phyloP scores from a whole-genome alignment of 2,888 invertebrate species.

The Heliothis peltigera region DNA sequence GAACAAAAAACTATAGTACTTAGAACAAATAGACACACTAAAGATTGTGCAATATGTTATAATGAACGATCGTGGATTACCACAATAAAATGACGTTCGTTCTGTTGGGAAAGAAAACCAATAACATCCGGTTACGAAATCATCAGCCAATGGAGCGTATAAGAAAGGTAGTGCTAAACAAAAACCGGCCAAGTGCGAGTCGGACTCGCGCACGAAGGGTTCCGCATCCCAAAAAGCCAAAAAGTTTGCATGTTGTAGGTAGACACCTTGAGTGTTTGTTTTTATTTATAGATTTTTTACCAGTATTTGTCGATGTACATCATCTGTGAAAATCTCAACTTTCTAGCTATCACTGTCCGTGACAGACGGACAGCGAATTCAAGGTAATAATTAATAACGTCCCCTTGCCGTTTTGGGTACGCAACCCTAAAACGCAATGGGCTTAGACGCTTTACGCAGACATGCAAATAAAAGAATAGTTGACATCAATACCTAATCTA shows the following conservation, averaged over 20 bases:
- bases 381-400: too few relatives aligned
- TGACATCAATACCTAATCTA: constrained; percentile 1
- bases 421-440: constrained; percentile 49
- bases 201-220: too few relatives aligned
- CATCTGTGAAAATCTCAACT: too few relatives aligned
- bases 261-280: too few relatives aligned
- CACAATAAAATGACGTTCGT: constrained; percentile 53
- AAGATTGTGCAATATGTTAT: constrained; percentile 42
- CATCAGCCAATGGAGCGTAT: constrained; percentile 77
- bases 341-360: too few relatives aligned
- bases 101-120: constrained; percentile 73
- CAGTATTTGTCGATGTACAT: too few relatives aligned
- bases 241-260: too few relatives aligned
- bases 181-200: too few relatives aligned
- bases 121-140: constrained; percentile 80
- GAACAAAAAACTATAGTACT: constrained; percentile 10
- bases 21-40: constrained; percentile 23
- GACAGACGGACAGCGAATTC: too few relatives aligned
- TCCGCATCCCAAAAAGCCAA: too few relatives aligned
- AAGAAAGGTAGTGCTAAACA: constrained; percentile 65
- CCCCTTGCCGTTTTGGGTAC: too few relatives aligned
- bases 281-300: too few relatives aligned
- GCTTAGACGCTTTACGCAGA: constrained; percentile 30
- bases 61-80: constrained; percentile 45
- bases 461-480: constrained; percentile 18